Evolutionary conservation across 2,113 vertebrate genomes (phyloP), one percentile per base, ranked within the genome.

Genomic region (Struthio camelus): DNA sequence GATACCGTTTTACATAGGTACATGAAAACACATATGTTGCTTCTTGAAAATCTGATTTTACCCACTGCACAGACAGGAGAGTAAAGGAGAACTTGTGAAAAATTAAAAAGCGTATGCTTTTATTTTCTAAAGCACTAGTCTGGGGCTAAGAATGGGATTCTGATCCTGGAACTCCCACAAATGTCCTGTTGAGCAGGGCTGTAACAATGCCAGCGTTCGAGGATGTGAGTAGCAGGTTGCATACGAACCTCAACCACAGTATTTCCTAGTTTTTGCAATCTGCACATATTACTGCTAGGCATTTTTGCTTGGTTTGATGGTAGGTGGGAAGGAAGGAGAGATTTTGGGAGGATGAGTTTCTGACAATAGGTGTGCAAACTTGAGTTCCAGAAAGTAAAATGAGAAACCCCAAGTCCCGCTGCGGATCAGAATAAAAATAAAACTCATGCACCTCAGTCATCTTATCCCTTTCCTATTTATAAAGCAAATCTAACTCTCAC

Each of bases 401-500:
- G 16, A 40, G 44, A 85, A 89, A 23, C 5, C 5, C 17, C 1
- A 4, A 46, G 46, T 71, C 24, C 10, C 19, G 59, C 5, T 70
- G 9, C 7, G 16, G 23, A 34, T 66, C n/a, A 58, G 17, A 92
- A 69, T 66, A 50, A 44, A 64, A 93, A 90, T 85, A 84, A 85
- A 90, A 54, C 11, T 54, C 17, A 85, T 58, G 11, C 6, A 48
- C 85, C 38, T 58, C 66, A 92, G 34, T 66, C 19, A 81, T 70
- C 3, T 16, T 87, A 14, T 56, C 15, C 28, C 38, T 59, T 78
- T 75, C 86, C 51, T 90, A 28, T 75, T 81, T 91, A 73, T 38
- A 61, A 86, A 97, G 78, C 80, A 93, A 90, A 93, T 84, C 24
- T 59, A 79, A 71, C 51, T 90, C 61, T 92, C 78, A 94, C 78